phyloP scores from a whole-genome alignment of 2,113 vertebrate species.

The Melanerpes formicivorus region DNA sequence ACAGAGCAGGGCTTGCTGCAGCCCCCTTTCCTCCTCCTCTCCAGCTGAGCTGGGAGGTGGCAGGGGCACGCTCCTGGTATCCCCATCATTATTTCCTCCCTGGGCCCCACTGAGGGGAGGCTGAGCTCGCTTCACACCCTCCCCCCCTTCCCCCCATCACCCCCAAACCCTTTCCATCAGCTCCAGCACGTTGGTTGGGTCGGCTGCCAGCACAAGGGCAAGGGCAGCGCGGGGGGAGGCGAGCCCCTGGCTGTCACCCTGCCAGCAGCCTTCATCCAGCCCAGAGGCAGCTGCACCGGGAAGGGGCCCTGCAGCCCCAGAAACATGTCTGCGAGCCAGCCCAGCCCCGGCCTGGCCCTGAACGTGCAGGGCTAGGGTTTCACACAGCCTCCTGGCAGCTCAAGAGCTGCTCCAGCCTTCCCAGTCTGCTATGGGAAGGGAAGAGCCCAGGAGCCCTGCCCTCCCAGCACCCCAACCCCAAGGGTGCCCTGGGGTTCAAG shows the following conservation, averaged over 20 bases:
- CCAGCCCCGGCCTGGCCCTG: neutral
- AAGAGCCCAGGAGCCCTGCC: neutral
- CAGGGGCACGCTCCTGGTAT: rapidly evolving
- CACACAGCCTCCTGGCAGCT: neutral
- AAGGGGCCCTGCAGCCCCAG: constrained; percentile 45
- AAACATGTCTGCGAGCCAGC: neutral
- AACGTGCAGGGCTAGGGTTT: constrained; percentile 9
- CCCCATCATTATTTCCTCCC: neutral
- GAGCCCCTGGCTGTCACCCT: neutral
- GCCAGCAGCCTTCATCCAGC: constrained; percentile 7
- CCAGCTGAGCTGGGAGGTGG: neutral
- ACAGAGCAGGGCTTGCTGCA: neutral
- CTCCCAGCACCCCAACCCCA: rapidly evolving
- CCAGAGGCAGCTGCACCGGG: constrained; percentile 28
- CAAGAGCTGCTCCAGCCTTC: neutral
- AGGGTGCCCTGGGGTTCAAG: neutral
- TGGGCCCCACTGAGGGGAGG: neutral
- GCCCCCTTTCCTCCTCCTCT: neutral
- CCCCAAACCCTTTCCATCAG: neutral
- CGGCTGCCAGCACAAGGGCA: neutral
- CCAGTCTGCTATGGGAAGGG: rapidly evolving
- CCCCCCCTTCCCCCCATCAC: rapidly evolving
- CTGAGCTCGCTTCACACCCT: rapidly evolving
- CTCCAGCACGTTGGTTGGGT: neutral
- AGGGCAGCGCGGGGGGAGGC: neutral